Base-by-base conservation (phyloP, 2,797 vertebrate genomes). In the Tinamus major region DNA sequence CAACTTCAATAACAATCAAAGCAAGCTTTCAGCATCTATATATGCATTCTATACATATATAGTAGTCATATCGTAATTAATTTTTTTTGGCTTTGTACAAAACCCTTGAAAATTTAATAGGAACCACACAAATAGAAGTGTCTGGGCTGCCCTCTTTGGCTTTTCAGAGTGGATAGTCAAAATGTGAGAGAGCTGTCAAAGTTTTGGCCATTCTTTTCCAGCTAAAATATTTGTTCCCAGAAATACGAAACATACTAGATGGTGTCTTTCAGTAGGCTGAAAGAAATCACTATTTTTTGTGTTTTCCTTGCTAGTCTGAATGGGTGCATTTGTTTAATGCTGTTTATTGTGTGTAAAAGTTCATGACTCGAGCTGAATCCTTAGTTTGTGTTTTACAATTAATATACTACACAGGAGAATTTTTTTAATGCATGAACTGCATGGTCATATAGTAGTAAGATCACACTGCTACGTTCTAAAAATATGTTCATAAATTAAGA, bases 371-470 rank as follows among this genome's bases (percentile, higher is more conserved):
- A 56, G 13, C 13, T 59, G 37, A 77, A 77, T 58, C 79, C 27
- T 76, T 82, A 79, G 5, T 37, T 65, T 72, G 41, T 3, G 11
- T 68, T 94, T 92, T 90, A 42, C 62, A 76, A 68, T 37, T 20
- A 23, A 9, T 8, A 2, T 59, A 7, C 3, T 33, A 2, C 7
- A 6, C 10, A 6, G 31, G 9, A 24, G n/a, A 44, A 82, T 4
- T 4, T 37, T 18, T 46, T 4, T 44, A 49, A 20, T 46, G 14
- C 23, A 33, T 35, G 55, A 76, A 42, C 33, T 12, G 13, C n/a
- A n/a, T 56, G 29, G 21, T 31, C 16, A 55, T 17, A n/a, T 31
- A 56, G 29, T 31, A 56, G 3, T 33, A 9, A 56, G 63, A 12
- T 61, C 70, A 4, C 17, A 39, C 15, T 88, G 2, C 31, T 31